phyloP scores from a whole-genome alignment of 1,140 invertebrate genomes.

The Formica exsecta region DNA sequence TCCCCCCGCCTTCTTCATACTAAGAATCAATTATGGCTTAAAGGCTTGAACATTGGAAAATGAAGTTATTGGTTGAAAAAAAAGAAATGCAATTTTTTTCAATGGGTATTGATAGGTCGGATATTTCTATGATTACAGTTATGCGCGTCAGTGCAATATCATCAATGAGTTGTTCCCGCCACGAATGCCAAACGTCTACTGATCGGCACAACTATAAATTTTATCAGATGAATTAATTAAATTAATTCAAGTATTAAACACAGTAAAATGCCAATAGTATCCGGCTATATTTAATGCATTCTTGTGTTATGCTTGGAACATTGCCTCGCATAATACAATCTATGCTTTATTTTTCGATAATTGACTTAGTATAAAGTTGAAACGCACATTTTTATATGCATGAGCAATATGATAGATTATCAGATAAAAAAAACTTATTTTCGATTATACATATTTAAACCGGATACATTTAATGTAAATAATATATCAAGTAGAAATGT shows the following conservation, averaged over 20 bases:
- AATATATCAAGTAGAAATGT: too few species aligned
- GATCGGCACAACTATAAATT: slow-evolving; percentile 79
- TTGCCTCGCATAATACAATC: slow-evolving; percentile 31
- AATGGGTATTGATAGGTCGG: slow-evolving; percentile 66
- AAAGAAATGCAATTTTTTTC: slow-evolving; percentile 24
- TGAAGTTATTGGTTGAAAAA: slow-evolving; percentile 52
- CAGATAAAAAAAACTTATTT: slow-evolving; percentile 17
- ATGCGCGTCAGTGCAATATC: slow-evolving; percentile 95
- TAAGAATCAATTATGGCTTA: neutral
- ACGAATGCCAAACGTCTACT: slow-evolving; percentile 78
- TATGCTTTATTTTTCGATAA: slow-evolving; percentile 14
- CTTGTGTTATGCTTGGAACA: slow-evolving; percentile 39
- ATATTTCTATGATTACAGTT: slow-evolving; percentile 91
- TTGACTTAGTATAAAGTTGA: slow-evolving; percentile 22
- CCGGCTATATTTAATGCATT: neutral
- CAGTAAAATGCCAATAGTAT: slow-evolving; percentile 31
- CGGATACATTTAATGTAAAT: slow-evolving; percentile 17
- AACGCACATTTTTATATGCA: neutral
- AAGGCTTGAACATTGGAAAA: slow-evolving; percentile 25
- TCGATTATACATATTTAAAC: slow-evolving; percentile 40
- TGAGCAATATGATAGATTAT: neutral
- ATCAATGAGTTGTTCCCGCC: slow-evolving; percentile 96
- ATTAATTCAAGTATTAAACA: slow-evolving; percentile 23
- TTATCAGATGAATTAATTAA: slow-evolving; percentile 42
- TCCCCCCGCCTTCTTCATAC: neutral